phyloP scores from a whole-genome alignment of 2,797 vertebrate genomes.

The Vireo griseus region DNA sequence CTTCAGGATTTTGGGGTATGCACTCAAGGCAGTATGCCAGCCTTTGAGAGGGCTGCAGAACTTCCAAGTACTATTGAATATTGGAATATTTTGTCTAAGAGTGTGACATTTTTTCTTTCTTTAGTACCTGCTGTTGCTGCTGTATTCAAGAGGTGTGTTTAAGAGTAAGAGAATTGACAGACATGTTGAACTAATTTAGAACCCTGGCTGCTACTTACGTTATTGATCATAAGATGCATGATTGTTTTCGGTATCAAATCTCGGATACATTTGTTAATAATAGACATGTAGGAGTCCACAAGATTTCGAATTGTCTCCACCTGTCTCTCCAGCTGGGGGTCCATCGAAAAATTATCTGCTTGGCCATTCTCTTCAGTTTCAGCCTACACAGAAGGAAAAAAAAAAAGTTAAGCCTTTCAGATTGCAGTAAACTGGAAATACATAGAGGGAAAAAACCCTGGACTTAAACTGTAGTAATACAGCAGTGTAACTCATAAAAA shows the following conservation, averaged over 20 bases:
- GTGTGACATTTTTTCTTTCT: background rate
- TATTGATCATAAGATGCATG: constrained; percentile 84
- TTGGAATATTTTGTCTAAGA: background rate
- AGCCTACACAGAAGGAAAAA: constrained; percentile 62
- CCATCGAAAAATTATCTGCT: constrained; percentile 86
- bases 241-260: constrained; percentile 81
- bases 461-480: background rate
- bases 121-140: background rate
- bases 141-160: background rate
- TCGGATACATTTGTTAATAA: constrained; percentile 87
- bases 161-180: background rate
- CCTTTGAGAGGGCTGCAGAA: background rate
- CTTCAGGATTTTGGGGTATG: background rate
- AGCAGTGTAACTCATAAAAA: background rate
- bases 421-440: background rate
- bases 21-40: background rate
- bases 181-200: background rate
- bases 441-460: background rate
- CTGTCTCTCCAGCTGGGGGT: constrained; percentile 90
- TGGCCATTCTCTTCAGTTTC: constrained; percentile 79
- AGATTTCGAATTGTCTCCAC: constrained; percentile 92
- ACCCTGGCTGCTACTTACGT: constrained; percentile 65
- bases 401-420: background rate
- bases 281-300: constrained; percentile 93
- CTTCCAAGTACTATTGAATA: background rate